Evolutionary conservation across 2,113 vertebrate species (phyloP).

Genomic region (Calidris pugnax): DNA sequence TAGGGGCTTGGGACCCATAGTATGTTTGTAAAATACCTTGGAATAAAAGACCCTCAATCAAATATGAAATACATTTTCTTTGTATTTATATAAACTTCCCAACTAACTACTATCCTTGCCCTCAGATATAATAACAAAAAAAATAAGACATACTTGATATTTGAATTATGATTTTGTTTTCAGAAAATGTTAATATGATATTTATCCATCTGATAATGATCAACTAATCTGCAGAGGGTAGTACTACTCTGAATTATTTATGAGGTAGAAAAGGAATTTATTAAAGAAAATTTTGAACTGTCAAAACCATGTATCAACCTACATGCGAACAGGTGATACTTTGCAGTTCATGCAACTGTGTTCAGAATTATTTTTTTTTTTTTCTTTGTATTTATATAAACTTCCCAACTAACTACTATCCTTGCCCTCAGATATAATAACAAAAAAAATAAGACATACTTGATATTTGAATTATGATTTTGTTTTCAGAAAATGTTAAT

Average conservation of each 20-base stretch:
- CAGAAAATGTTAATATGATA: not conserved
- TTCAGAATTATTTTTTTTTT: not conserved
- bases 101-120: not conserved
- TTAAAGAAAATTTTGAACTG: not conserved
- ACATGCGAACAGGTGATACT: not conserved
- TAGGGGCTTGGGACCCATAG: not conserved
- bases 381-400: too few relatives aligned
- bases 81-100: not conserved
- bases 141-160: not conserved
- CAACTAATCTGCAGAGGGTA: not conserved
- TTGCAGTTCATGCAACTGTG: not conserved
- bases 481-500: too few relatives aligned
- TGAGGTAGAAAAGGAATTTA: not conserved
- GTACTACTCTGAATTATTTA: not conserved
- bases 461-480: too few relatives aligned
- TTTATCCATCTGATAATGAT: not conserved
- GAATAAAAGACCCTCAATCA: not conserved
- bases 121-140: not conserved
- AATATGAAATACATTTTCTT: not conserved
- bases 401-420: too few relatives aligned
- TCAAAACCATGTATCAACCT: not conserved
- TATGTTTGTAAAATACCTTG: not conserved
- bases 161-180: rapidly evolving
- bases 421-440: too few relatives aligned
- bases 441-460: too few relatives aligned